phyloP scores from a whole-genome alignment of 2,113 vertebrate genomes.

The Ellobius talpinus region DNA sequence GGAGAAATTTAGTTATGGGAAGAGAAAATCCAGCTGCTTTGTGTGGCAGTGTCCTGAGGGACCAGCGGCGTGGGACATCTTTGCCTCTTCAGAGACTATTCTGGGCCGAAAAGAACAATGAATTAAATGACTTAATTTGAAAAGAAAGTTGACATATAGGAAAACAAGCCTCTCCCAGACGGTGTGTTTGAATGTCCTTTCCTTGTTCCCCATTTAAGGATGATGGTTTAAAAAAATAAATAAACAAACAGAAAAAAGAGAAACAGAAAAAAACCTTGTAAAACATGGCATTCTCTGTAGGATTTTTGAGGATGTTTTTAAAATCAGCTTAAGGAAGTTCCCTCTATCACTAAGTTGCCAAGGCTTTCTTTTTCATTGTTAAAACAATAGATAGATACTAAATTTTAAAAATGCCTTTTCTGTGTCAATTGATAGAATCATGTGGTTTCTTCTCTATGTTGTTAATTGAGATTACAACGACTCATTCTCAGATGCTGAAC shows the following conservation, averaged over 20 bases:
- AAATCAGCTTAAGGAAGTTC: background rate
- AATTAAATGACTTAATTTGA: background rate
- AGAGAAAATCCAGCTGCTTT: background rate
- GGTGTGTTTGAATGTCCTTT: background rate
- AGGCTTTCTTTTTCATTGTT: background rate
- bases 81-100: background rate
- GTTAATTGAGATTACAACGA: background rate
- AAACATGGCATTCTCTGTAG: background rate
- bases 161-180: background rate
- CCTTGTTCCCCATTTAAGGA: background rate
- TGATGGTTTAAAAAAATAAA: background rate
- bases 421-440: background rate
- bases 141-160: background rate
- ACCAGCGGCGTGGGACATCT: background rate
- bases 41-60: background rate
- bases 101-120: background rate
- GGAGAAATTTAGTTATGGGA: constrained; percentile 32
- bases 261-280: background rate
- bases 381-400: background rate
- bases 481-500: background rate
- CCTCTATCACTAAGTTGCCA: background rate
- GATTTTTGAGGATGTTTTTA: background rate
- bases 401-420: background rate
- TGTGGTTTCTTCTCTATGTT: background rate
- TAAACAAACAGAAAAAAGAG: background rate